Base-by-base conservation (phyloP, 2,113 vertebrate species). In the Nettapus auritus region DNA sequence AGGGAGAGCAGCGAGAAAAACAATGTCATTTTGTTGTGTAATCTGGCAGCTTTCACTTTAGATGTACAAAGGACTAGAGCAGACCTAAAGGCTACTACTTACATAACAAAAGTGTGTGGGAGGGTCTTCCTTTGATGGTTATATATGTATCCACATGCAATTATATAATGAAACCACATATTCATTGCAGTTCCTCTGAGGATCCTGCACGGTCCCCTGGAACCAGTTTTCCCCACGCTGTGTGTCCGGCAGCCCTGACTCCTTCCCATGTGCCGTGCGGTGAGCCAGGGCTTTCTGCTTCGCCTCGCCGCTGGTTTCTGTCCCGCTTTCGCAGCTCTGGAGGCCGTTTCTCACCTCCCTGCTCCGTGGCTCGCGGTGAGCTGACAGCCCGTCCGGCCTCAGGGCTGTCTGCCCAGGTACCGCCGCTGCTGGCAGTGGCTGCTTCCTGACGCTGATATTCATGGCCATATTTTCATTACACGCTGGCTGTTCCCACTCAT, bases 191-290 rank as follows among this genome's bases (percentile, higher is more conserved):
- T 34, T 70, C 48, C 38, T 44, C 44, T 33, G 42, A 34, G 34
- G 22, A 21, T 67, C 33, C 50, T 8, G 1, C 20, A 6, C 48
- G 17, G 38, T 15, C 74, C 31, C 46, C 69, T 2, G 1, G 12
- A 14, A n/a, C 23, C 10, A 13, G 15, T 23, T 71, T 57, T 42
- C 28, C 70, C 42, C 62, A 7, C 0, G 1, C 33, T 87, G 73
- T 11, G 8, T 7, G 12, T 46, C 79, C 6, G 3, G 67, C 76
- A 53, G 76, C 80, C 73, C 34, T 4, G 26, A 18, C 21, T 31
- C n/a, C 52, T 67, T 74, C 67, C 70, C 33, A 6, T 1, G 1
- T 17, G 59, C 36, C 0, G 2, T 1, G 4, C 52, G 44, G 44
- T 4, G 73, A 75, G 48, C 28, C 74, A 62, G 48, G 31, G 53